Percentiles rank a stretch among this genome's conserved stretches.
phyloP scores from a whole-genome alignment of 2,797 vertebrate species.

The Gambelia wislizenii region DNA sequence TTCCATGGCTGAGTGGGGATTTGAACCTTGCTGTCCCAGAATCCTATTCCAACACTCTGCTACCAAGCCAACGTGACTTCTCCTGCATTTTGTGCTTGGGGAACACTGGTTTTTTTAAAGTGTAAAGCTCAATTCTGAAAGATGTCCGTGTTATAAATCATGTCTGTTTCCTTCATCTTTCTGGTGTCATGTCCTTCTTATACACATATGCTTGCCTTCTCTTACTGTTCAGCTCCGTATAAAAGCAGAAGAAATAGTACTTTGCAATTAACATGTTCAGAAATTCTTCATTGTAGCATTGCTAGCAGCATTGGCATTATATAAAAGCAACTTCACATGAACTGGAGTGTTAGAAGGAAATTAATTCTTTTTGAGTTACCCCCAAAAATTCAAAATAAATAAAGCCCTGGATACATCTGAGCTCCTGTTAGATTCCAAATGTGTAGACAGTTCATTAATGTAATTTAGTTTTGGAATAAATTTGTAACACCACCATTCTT shows the following conservation, averaged over 20 bases:
- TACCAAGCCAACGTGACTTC: too few relatives aligned
- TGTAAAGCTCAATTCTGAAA: not conserved
- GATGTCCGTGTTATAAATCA: not conserved
- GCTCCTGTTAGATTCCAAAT: slow-evolving; percentile 51
- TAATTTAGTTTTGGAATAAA: slow-evolving; percentile 58
- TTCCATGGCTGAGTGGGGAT: too few relatives aligned
- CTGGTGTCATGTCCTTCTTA: not conserved
- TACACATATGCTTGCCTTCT: not conserved
- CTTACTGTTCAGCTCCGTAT: not conserved
- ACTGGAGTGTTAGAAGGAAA: slow-evolving; percentile 59
- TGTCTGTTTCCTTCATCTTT: not conserved
- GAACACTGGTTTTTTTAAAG: not conserved
- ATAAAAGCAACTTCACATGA: slow-evolving; percentile 52
- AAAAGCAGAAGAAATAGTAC: slow-evolving; percentile 48
- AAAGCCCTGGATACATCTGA: slow-evolving; percentile 50
- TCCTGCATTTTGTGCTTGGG: not conserved
- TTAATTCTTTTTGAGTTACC: slow-evolving; percentile 37
- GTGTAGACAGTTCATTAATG: slow-evolving; percentile 54
- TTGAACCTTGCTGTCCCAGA: too few relatives aligned
- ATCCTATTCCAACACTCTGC: too few relatives aligned
- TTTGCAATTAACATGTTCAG: slow-evolving; percentile 36
- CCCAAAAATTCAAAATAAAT: not conserved
- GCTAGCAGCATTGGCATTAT: slow-evolving; percentile 42
- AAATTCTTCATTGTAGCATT: not conserved
- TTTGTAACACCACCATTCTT: too few relatives aligned